Conservation (phyloP, 1,140 invertebrate species). For the Lanistes nyassanus region DNA sequence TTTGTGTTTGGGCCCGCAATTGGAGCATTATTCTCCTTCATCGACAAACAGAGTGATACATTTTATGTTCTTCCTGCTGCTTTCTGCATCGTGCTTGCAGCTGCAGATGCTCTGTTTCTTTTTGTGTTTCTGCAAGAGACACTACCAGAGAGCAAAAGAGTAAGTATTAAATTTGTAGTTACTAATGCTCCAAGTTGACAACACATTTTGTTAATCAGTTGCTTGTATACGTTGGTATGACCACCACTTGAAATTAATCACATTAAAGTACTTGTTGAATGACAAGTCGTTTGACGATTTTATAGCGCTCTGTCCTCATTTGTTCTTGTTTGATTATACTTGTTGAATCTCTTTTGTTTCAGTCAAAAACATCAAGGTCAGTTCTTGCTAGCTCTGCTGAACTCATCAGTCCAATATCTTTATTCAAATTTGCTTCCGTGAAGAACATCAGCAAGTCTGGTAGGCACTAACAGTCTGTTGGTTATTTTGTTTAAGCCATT, state of each 20-base stretch:
- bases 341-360: slow-evolving; percentile 61
- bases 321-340: slow-evolving; percentile 5
- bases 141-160: slow-evolving; percentile 76
- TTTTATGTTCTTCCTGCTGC: slow-evolving; percentile 89
- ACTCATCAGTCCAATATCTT: slow-evolving; percentile 78
- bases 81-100: slow-evolving; percentile 83
- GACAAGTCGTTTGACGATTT: too few relatives aligned
- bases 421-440: slow-evolving; percentile 74
- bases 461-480: slow-evolving; percentile 39
- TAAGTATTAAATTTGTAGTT: slow-evolving; percentile 46
- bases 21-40: slow-evolving; percentile 88
- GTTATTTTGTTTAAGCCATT: too few relatives aligned
- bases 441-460: slow-evolving; percentile 61
- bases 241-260: too few relatives aligned
- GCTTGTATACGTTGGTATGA: neutral
- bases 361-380: slow-evolving; percentile 75
- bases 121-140: slow-evolving; percentile 85
- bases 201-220: neutral
- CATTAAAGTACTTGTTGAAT: neutral
- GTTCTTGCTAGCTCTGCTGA: slow-evolving; percentile 79
- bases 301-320: too few relatives aligned
- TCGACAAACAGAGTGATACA: slow-evolving; percentile 68
- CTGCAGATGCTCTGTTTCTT: slow-evolving; percentile 84
- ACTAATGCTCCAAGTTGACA: neutral
- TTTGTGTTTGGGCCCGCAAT: slow-evolving; percentile 96